A percentile compares a stretch with the other conserved stretches of the same genome.
Evolutionary conservation across 2,113 vertebrate species (phyloP).

Genomic region (Camelus dromedarius): DNA sequence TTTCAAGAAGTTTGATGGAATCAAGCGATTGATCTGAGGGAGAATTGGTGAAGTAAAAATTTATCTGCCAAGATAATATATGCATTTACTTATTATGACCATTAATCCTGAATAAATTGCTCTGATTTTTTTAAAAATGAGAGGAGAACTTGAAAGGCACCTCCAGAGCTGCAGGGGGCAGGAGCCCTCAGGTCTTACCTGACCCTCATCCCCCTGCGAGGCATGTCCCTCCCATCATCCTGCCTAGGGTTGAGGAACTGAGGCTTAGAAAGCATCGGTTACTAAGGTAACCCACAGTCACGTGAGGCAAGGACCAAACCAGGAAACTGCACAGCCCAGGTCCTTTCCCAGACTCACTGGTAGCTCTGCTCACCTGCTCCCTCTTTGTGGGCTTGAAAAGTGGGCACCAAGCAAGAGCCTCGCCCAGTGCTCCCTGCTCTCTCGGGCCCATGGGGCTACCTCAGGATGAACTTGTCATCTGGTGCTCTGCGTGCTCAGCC

Average conservation of each 20-base stretch:
- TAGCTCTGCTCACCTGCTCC: not conserved
- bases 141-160: not conserved
- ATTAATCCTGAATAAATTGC: not conserved
- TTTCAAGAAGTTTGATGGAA: not conserved
- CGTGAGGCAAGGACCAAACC: not conserved
- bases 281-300: not conserved
- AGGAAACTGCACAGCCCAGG: not conserved
- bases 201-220: not conserved
- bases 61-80: not conserved
- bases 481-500: not conserved
- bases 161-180: not conserved
- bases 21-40: not conserved
- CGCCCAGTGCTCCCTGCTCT: not conserved
- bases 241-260: not conserved
- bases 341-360: not conserved
- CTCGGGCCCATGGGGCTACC: not conserved
- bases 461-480: not conserved
- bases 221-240: rapidly evolving
- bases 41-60: not conserved
- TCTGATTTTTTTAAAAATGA: not conserved
- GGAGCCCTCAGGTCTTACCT: not conserved
- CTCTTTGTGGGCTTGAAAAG: not conserved
- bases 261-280: not conserved
- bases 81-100: not conserved
- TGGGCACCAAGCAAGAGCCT: not conserved